These are phyloP conservation scores for Anodontia alba DNA, from an alignment of 2,888 invertebrate species.

Conservation along the genomic window DNA sequence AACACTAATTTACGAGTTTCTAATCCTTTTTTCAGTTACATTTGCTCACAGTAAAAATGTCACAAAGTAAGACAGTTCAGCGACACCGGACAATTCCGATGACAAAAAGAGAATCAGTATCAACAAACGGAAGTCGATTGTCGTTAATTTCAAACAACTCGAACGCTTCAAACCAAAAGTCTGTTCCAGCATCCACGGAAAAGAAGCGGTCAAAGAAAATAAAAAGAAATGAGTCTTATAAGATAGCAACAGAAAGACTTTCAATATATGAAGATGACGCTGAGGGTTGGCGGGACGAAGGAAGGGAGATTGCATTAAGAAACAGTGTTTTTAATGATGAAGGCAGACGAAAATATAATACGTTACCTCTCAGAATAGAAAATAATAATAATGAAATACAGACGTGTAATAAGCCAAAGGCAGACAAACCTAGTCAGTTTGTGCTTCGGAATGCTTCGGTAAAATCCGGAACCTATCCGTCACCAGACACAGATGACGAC, in stretches of 20 bases:
- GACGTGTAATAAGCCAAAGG: not conserved
- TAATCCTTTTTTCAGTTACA: too few relatives aligned
- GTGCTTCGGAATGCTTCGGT: constrained; percentile 39
- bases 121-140: constrained; percentile 34
- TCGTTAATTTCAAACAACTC: constrained; percentile 40
- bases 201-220: constrained; percentile 49
- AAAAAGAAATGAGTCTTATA: constrained; percentile 56
- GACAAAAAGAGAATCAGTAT: constrained; percentile 55
- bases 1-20: too few relatives aligned
- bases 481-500: constrained; percentile 60
- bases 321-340: constrained; percentile 1
- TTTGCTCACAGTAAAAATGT: not conserved
- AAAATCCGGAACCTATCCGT: constrained; percentile 57
- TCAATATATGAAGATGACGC: constrained; percentile 39
- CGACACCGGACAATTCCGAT: constrained; percentile 52
- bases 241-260: constrained; percentile 27
- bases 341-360: constrained; percentile 52
- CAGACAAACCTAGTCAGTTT: not conserved
- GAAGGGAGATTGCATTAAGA: not conserved
- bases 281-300: not conserved
- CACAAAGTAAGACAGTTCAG: constrained; percentile 14
- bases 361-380: constrained; percentile 43
- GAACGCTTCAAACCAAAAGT: not conserved
- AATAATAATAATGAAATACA: constrained; percentile 13
- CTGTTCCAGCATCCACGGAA: constrained; percentile 34